These are phyloP conservation scores for Macaca mulatta DNA, from an alignment of 2,113 vertebrate species.

Conservation along the genomic window DNA sequence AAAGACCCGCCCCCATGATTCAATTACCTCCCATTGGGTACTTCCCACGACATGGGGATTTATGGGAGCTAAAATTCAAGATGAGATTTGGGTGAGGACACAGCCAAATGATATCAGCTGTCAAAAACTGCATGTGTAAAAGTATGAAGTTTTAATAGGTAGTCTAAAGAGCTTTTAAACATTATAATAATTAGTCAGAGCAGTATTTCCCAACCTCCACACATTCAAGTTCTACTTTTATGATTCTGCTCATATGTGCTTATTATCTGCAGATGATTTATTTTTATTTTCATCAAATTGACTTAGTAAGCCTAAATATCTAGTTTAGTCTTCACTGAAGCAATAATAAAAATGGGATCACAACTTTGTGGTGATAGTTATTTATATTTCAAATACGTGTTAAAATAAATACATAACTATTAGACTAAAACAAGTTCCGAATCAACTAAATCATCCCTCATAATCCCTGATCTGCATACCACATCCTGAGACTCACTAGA, in stretches of 20 bases:
- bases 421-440: not conserved
- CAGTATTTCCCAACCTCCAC: not conserved
- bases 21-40: too few species aligned
- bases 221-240: not conserved
- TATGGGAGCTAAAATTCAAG: too few species aligned
- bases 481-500: not conserved
- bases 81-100: too few species aligned
- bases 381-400: slow-evolving; percentile 34
- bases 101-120: too few species aligned
- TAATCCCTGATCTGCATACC: not conserved
- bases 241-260: not conserved
- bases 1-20: too few species aligned
- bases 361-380: not conserved
- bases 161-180: not conserved
- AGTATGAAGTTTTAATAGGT: not conserved
- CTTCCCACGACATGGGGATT: too few species aligned
- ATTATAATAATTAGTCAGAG: not conserved
- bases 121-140: not conserved
- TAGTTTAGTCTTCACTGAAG: not conserved
- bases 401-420: not conserved
- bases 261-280: not conserved
- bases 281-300: slow-evolving; percentile 14
- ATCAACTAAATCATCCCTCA: not conserved
- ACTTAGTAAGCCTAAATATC: not conserved
- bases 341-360: not conserved